phyloP scores from a whole-genome alignment of 35 echinoderm and acorn worm species.

The Stichopus chloronotus region DNA sequence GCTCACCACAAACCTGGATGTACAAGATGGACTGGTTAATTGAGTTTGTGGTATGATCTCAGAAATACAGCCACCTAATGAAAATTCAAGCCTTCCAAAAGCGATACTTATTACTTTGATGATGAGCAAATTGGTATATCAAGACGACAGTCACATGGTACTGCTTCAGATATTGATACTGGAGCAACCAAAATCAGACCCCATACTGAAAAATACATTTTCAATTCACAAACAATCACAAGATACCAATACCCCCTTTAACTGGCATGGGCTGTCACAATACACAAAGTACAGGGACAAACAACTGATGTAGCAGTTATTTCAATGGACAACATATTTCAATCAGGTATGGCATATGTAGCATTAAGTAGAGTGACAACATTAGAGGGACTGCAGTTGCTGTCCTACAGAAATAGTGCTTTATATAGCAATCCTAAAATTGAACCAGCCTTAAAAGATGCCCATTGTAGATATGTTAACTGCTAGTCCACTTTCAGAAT shows the following conservation, averaged over 20 bases:
- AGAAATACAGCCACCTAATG: not conserved
- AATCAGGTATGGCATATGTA: constrained; percentile 22
- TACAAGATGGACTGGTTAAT: constrained; percentile 79
- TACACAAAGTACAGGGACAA: constrained; percentile 31
- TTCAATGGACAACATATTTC: constrained; percentile 3
- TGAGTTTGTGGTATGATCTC: constrained; percentile 51
- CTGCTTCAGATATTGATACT: not conserved
- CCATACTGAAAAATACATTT: not conserved
- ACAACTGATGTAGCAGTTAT: constrained; percentile 12
- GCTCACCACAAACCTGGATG: constrained; percentile 69
- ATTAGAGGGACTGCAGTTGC: not conserved
- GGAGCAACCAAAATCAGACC: not conserved
- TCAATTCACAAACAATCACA: not conserved
- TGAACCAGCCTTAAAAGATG: not conserved
- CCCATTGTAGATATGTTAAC: not conserved
- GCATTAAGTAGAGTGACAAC: constrained; percentile 28
- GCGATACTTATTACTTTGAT: not conserved
- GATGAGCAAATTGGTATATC: constrained; percentile 9
- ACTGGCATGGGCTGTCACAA: not conserved
- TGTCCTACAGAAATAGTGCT: not conserved
- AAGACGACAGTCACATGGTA: not conserved
- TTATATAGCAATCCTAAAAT: constrained; percentile 8
- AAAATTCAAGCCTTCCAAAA: not conserved
- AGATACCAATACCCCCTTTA: constrained; percentile 25
- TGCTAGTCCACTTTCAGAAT: not conserved